Base-by-base conservation (phyloP, 2,113 vertebrate species). In the Odobenus rosmarus region DNA sequence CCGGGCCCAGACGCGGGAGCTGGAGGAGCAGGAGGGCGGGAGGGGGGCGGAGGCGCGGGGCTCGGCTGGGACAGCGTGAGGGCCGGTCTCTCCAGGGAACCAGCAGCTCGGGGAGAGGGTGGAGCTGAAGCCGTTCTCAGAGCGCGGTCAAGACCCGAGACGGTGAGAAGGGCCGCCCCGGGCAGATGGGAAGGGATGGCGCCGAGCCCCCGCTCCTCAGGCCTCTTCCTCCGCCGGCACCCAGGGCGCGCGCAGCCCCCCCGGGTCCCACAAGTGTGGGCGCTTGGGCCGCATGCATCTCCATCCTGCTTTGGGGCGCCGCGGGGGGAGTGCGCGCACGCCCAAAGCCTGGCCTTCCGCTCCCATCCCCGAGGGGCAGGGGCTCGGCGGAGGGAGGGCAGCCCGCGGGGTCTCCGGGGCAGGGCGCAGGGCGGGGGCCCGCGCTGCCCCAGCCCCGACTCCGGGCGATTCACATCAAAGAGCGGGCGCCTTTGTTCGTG, bases 401-500 rank as follows among this genome's bases (percentile, higher is more conserved):
- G 80, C 69, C 36, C 16, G 23, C 31, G 0, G 74, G 88, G 55
- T 61, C 36, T 23, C 59, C 0, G 5, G 23, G 14, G 71, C 42
- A 31, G 86, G 85, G 94, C 7, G 2, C 42, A 39, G 46, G 74
- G 77, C 31, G 80, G 72, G 36, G 88, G 62, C 7, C 31, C 39
- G 9, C 31, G 8, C 26, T n/a, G 69, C 26, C 28, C 8, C 81
- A 15, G 72, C 33, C 18, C 0, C 26, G n/a, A 15, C 53, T 16
- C 62, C 0, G 46, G 74, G 55, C 55, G 96, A 69, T 24, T 94
- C 94, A 85, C 62, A 23, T 53, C 79, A 39, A 55, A 84, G 69
- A 84, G 46, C 11, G 36, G 67, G 80, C 33, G 49, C 86, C 94
- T 97, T 91, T 93, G 96, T 93, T 92, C 61, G 42, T 6, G 28